phyloP scores from a whole-genome alignment of 2,888 invertebrate genomes.

The Anagyrus pseudococci region DNA sequence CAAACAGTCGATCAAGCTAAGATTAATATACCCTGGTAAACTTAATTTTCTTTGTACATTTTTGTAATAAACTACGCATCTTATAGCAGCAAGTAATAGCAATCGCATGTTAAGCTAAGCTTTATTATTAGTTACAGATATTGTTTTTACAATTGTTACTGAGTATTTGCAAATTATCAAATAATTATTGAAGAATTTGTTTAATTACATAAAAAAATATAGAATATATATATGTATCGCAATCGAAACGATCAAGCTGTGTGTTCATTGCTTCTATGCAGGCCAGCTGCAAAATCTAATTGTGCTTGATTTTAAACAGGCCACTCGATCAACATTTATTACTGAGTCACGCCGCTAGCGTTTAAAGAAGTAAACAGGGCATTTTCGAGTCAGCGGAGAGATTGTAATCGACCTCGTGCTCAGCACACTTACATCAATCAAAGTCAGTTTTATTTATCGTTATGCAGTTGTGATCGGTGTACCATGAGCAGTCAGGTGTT shows the following conservation, averaged over 20 bases:
- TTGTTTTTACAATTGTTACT: no score
- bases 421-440: slow-evolving; percentile 30
- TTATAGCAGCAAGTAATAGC: no score
- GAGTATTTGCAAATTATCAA: no score
- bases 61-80: no score
- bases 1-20: no score
- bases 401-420: slow-evolving; percentile 29
- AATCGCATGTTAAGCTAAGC: no score
- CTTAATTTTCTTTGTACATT: no score
- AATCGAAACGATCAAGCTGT: slow-evolving; percentile 10
- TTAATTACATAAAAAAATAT: no score
- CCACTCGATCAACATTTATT: slow-evolving; percentile 1
- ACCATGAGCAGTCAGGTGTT: slow-evolving; percentile 27
- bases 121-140: no score
- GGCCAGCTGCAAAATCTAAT: neutral
- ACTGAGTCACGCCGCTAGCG: slow-evolving; percentile 8
- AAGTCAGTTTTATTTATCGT: slow-evolving; percentile 36
- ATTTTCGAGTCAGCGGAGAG: slow-evolving; percentile 32
- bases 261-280: slow-evolving; percentile 7
- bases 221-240: neutral
- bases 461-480: slow-evolving; percentile 31
- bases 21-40: no score
- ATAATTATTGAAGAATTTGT: no score
- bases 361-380: slow-evolving; percentile 32
- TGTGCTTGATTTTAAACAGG: slow-evolving; percentile 11